These are phyloP conservation scores for Athrips mouffetella DNA, from an alignment of 2,888 invertebrate species.

Conservation along the genomic window DNA sequence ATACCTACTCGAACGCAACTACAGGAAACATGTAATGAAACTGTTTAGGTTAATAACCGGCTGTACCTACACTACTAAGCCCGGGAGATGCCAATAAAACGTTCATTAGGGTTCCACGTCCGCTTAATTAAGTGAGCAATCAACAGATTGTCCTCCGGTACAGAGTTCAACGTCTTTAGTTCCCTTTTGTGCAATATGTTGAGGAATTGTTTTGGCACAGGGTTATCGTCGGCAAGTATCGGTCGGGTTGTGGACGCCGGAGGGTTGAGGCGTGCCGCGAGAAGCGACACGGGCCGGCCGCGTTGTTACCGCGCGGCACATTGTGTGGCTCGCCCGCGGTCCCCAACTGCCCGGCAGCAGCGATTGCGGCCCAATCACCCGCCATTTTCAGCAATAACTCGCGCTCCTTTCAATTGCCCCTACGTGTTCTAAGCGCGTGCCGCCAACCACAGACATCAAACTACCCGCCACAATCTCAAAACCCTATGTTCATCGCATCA, in stretches of 20 bases:
- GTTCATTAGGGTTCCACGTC: slow-evolving; percentile 34
- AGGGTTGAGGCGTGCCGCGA: slow-evolving; percentile 41
- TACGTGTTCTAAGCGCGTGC: slow-evolving; percentile 66
- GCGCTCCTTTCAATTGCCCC: slow-evolving; percentile 67
- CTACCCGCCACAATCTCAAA: slow-evolving; percentile 54
- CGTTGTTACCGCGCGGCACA: slow-evolving; percentile 44
- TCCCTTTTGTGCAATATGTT: slow-evolving; percentile 11
- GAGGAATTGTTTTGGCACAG: slow-evolving; percentile 24
- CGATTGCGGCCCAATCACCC: slow-evolving; percentile 59
- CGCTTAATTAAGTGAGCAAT: slow-evolving; percentile 28
- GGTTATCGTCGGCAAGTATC: slow-evolving; percentile 29
- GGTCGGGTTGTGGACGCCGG: slow-evolving; percentile 27
- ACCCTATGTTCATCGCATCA: slow-evolving; percentile 53
- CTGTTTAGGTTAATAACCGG: slow-evolving; percentile 63
- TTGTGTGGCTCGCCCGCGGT: slow-evolving; percentile 53
- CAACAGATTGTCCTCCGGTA: slow-evolving; percentile 6
- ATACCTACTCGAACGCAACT: slow-evolving; percentile 29
- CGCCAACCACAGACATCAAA: slow-evolving; percentile 55
- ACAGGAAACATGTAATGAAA: slow-evolving; percentile 64
- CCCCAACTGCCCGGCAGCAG: slow-evolving; percentile 43
- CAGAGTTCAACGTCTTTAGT: background rate
- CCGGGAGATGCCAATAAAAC: slow-evolving; percentile 51
- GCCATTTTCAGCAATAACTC: slow-evolving; percentile 65
- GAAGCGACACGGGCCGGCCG: slow-evolving; percentile 39
- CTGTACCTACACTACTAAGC: slow-evolving; percentile 32